These are phyloP conservation scores for Corythaixoides concolor DNA, from an alignment of 2,113 vertebrate species.

Conservation along the genomic window DNA sequence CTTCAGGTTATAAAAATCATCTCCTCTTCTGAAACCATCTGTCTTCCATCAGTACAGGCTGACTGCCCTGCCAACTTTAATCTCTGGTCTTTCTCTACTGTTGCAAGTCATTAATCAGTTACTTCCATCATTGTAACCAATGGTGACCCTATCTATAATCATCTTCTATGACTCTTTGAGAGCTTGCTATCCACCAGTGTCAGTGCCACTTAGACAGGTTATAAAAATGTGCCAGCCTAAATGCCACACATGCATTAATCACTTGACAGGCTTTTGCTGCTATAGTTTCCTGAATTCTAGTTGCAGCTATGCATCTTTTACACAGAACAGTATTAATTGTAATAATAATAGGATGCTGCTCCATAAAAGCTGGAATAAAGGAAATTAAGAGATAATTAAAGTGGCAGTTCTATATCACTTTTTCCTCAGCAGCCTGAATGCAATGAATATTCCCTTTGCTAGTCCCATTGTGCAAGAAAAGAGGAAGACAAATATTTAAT, in stretches of 20 bases:
- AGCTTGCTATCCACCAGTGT: conserved; percentile 1
- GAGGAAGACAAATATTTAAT: background rate
- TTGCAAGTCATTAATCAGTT: conserved; percentile 53
- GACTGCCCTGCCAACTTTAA: conserved; percentile 14
- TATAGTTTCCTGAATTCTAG: background rate
- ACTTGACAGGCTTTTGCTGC: background rate
- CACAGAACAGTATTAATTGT: background rate
- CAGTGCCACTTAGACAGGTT: background rate
- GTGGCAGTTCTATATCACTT: background rate
- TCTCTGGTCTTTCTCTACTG: background rate
- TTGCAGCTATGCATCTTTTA: background rate
- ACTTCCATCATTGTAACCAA: conserved; percentile 33
- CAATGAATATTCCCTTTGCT: background rate
- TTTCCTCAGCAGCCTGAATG: background rate
- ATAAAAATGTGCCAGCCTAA: conserved; percentile 45
- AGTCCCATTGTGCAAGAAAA: background rate
- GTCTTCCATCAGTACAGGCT: conserved; percentile 12
- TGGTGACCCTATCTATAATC: conserved; percentile 41
- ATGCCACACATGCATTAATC: conserved; percentile 38
- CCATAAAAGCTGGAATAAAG: background rate
- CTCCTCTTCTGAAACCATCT: background rate
- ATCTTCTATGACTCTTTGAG: conserved; percentile 18
- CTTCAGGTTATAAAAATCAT: conserved; percentile 12
- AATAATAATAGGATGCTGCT: background rate
- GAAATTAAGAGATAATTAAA: background rate